Conservation (phyloP, 2,113 vertebrate species). For the Chaetops frenatus region DNA sequence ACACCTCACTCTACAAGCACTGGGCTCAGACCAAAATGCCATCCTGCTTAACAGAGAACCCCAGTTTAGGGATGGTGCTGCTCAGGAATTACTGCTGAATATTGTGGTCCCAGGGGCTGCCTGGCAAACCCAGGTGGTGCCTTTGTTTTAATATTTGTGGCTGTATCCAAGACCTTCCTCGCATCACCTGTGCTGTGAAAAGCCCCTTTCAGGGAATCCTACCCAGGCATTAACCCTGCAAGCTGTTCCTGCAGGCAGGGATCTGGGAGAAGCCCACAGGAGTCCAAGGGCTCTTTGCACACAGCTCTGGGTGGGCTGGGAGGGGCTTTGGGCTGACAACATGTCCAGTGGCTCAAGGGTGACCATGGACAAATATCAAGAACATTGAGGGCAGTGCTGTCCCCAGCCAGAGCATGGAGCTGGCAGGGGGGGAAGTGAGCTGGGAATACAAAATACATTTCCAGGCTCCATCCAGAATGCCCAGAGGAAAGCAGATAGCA, state of each 20-base stretch:
- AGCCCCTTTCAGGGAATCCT: not conserved
- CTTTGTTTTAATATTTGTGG: not conserved
- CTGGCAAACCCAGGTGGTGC: not conserved
- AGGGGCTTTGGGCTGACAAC: not conserved
- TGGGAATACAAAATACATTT: not conserved
- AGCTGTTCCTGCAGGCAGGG: not conserved
- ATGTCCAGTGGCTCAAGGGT: accelerated
- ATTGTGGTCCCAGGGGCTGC: not conserved
- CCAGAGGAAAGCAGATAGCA: not conserved
- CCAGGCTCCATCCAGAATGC: not conserved
- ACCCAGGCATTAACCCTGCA: not conserved
- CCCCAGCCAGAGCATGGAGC: not conserved
- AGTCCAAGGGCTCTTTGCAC: not conserved
- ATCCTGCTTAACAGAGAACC: not conserved
- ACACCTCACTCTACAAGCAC: not conserved
- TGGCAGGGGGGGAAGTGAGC: not conserved
- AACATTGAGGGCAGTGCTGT: not conserved
- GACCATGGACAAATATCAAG: not conserved
- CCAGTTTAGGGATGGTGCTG: not conserved
- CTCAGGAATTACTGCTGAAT: not conserved
- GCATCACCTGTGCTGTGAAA: not conserved
- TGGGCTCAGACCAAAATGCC: not conserved
- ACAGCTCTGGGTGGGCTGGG: not conserved
- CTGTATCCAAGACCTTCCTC: not conserved
- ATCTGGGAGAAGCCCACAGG: not conserved